Evolutionary conservation across 2,113 vertebrate species (phyloP), one percentile per base, ranked within the genome.

Genomic region (Hippocampus barbouri): DNA sequence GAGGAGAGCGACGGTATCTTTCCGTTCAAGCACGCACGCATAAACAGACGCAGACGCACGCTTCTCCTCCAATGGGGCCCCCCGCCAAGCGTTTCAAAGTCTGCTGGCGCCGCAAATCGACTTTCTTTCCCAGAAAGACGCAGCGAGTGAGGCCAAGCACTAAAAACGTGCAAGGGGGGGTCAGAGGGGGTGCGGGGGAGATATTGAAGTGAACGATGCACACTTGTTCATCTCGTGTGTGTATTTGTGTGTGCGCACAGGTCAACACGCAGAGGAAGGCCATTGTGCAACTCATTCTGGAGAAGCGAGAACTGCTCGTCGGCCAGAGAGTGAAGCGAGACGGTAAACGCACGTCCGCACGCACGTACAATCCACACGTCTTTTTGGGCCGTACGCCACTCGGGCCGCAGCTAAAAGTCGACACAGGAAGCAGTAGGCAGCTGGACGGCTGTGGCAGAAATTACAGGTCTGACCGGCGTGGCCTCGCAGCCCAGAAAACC

Each of bases 191-290:
- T 20, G 14, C 4, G 49, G 10, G 20, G 53, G 21, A 11, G 8
- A 23, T 9, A 12, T 25, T 23, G 10, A 25, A 57, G 23, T 6
- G n/a, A 5, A 30, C 16, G 27, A 34, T 61, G 27, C 53, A 56
- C n/a, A n/a, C 59, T 34, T 18, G 15, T 34, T 34, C 27, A 61
- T 56, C 53, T 56, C 8, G 51, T 3, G 51, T 3, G 51, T n/a
- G 51, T n/a, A 4, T 59, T 11, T n/a, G 11, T 20, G 11, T 23
- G 40, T 47, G n/a, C 79, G 63, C 43, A 72, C 87, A 93, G 93
- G 91, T 93, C 79, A 93, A 92, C 61, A 90, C 88, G 61, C 93
- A 93, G 87, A 89, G 91, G 73, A 92, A 93, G 79, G 91, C 91
- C 74, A 91, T 93, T 38, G 88, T 93, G 63, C 91, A 92, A 79